Evolutionary conservation across 2,888 invertebrate species (phyloP).

Genomic region (Gymnocheta viridis): DNA sequence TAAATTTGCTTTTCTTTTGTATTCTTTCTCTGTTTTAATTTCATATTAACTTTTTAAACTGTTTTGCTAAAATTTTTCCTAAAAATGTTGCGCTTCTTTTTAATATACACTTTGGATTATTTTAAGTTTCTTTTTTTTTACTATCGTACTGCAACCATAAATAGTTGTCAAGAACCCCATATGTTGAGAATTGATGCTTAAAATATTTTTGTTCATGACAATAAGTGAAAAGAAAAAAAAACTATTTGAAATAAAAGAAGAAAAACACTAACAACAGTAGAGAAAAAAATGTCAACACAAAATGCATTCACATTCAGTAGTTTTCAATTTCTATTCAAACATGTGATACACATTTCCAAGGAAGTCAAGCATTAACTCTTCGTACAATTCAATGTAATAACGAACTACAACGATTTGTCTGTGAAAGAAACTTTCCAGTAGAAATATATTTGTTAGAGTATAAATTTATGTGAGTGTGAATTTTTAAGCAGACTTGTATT

Average conservation of each 20-base stretch:
- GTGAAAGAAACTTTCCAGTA: constrained; percentile 24
- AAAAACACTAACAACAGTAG: neutral
- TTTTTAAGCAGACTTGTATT: constrained; percentile 38
- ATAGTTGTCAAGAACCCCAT: constrained; percentile 67
- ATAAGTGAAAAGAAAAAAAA: neutral
- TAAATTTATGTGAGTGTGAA: neutral
- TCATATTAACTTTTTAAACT: constrained; percentile 57
- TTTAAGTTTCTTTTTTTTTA: constrained; percentile 4
- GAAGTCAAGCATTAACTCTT: constrained; percentile 63
- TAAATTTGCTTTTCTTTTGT: constrained; percentile 48
- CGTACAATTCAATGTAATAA: constrained; percentile 41
- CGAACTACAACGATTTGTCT: constrained; percentile 43
- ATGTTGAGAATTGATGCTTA: constrained; percentile 68
- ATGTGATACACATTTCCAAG: constrained; percentile 48
- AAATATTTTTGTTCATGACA: constrained; percentile 51
- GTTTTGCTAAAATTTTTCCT: constrained; percentile 24
- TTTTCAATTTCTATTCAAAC: constrained; percentile 56
- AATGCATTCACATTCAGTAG: constrained; percentile 52
- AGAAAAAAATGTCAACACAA: constrained; percentile 32
- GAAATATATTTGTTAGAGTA: neutral
- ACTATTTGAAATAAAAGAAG: neutral
- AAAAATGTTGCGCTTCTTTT: constrained; percentile 24
- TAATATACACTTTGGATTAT: constrained; percentile 19
- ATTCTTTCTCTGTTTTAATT: constrained; percentile 36
- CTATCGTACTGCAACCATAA: constrained; percentile 54